phyloP scores from a whole-genome alignment of 2,888 invertebrate species.

The Rotaria sp. region DNA sequence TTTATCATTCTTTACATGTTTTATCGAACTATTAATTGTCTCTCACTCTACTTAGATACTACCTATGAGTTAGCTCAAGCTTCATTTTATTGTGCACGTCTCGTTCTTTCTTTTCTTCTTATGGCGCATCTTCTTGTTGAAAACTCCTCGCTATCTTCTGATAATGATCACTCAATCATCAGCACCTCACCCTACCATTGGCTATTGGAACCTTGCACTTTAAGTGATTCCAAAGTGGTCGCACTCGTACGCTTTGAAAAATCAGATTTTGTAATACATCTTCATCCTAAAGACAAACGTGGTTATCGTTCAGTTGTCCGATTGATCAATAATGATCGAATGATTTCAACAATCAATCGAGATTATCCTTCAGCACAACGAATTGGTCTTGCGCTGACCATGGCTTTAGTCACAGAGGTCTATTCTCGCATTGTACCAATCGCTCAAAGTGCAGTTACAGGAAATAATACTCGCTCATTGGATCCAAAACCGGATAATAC shows the following conservation, averaged over 20 bases:
- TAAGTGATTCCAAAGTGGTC: neutral
- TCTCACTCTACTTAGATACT: neutral
- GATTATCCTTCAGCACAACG: neutral
- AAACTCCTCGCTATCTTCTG: too few relatives aligned
- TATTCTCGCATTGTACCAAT: constrained; percentile 42
- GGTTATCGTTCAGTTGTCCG: neutral
- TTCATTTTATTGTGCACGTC: too few relatives aligned
- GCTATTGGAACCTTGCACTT: neutral
- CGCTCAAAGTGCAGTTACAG: neutral
- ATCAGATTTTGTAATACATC: neutral
- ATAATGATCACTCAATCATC: neutral
- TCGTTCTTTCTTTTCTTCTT: too few relatives aligned
- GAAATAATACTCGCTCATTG: neutral
- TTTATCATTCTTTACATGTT: too few relatives aligned
- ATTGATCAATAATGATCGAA: neutral
- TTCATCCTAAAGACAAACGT: neutral
- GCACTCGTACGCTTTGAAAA: neutral
- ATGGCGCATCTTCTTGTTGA: too few relatives aligned
- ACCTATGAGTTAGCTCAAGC: too few relatives aligned
- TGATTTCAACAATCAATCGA: neutral
- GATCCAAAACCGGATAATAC: neutral
- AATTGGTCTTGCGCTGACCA: neutral
- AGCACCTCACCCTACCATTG: neutral
- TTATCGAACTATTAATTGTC: too few relatives aligned
- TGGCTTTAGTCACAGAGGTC: constrained; percentile 42